These are phyloP conservation scores for Serrognathus titanus DNA, from an alignment of 2,888 invertebrate genomes.

Conservation along the genomic window DNA sequence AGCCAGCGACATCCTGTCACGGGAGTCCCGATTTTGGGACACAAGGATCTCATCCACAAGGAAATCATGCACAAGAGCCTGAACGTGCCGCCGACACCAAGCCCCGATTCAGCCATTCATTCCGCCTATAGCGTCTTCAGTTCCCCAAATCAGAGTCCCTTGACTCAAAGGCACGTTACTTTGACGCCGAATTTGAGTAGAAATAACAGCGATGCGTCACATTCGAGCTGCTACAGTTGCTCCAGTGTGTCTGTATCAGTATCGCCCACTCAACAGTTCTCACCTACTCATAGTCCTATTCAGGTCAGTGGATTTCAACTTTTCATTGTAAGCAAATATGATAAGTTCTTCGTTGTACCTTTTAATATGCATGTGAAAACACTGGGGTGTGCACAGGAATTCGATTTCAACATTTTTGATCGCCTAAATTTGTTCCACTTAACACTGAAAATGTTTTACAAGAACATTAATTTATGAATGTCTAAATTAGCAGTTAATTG, in stretches of 20 bases:
- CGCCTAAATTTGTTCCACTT: no score
- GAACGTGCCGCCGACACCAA: constrained; percentile 73
- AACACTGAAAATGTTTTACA: no score
- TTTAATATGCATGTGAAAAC: no score
- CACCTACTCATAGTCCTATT: constrained; percentile 85
- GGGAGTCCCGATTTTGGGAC: constrained; percentile 36
- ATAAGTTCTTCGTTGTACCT: no score
- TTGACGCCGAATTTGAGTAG: constrained; percentile 81
- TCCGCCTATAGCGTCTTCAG: constrained; percentile 80
- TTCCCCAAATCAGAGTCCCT: constrained; percentile 83
- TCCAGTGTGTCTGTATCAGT: constrained; percentile 61
- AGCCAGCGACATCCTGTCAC: constrained; percentile 53
- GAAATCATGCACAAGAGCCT: constrained; percentile 54
- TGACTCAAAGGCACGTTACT: constrained; percentile 76
- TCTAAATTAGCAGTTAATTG: no score
- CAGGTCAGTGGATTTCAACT: constrained; percentile 49
- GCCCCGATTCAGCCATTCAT: constrained; percentile 86
- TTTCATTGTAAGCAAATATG: no score
- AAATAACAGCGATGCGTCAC: constrained; percentile 88
- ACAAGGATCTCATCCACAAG: constrained; percentile 44
- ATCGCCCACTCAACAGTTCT: constrained; percentile 62
- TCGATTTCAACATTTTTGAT: no score
- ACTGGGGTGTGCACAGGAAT: no score
- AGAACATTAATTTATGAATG: no score
- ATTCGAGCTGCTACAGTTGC: constrained; percentile 84